Percentiles rank a stretch among this genome's conserved stretches.
These are phyloP conservation scores for Chlorops oryzae DNA, from an alignment of 1,140 invertebrate genomes.

Conservation along the genomic window DNA sequence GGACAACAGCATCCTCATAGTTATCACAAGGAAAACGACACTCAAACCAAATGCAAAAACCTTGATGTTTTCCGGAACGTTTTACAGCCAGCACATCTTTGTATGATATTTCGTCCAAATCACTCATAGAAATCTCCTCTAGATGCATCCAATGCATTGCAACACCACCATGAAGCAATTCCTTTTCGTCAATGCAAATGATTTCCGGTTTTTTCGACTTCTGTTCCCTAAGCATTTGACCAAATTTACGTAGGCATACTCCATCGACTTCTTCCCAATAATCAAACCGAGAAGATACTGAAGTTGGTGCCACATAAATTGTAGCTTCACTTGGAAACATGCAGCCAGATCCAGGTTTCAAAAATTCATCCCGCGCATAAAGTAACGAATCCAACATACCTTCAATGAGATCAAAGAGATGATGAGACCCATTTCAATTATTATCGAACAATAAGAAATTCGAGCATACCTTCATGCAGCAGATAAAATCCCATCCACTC, in stretches of 20 bases:
- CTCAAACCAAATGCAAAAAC: conserved; percentile 64
- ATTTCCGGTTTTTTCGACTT: conserved; percentile 56
- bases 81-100: conserved; percentile 50
- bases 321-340: conserved; percentile 59
- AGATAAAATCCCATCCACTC: conserved; percentile 99
- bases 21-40: conserved; percentile 52
- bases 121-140: conserved; percentile 49
- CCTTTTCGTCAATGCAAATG: conserved; percentile 45
- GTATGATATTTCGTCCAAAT: conserved; percentile 49
- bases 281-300: conserved; percentile 59
- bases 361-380: conserved; percentile 85
- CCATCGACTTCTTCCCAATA: conserved; percentile 56
- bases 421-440: too few relatives aligned
- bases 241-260: conserved; percentile 54
- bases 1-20: conserved; percentile 48
- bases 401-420: too few relatives aligned
- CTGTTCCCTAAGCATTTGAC: conserved; percentile 48
- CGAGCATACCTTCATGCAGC: conserved; percentile 96
- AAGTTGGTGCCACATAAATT: conserved; percentile 63
- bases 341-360: conserved; percentile 69
- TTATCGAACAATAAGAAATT: too few relatives aligned
- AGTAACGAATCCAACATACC: conserved; percentile 94
- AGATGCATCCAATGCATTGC: conserved; percentile 57
- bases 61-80: conserved; percentile 63
- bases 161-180: conserved; percentile 53